Percentiles rank a stretch among this genome's conserved stretches.
These are phyloP conservation scores for Ooceraea biroi DNA, from an alignment of 1,140 invertebrate genomes.

Conservation along the genomic window DNA sequence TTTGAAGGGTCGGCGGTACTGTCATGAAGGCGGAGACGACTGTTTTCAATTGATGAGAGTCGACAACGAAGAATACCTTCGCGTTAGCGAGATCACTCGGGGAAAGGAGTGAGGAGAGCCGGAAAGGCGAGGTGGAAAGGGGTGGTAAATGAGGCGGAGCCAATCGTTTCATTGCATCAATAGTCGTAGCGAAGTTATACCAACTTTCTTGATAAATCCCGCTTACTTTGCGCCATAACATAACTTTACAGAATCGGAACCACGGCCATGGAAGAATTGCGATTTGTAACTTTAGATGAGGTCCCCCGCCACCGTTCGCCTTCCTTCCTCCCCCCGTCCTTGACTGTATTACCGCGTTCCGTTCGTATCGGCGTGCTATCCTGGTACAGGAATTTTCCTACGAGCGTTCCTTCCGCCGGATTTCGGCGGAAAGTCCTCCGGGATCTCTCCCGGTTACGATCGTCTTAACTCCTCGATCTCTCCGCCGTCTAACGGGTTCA, in stretches of 20 bases:
- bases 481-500: conserved; percentile 46
- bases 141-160: conserved; percentile 83
- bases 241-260: conserved; percentile 86
- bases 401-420: conserved; percentile 71
- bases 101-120: conserved; percentile 51
- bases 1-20: conserved; percentile 25
- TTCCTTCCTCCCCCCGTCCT: conserved; percentile 69
- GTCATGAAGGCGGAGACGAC: conserved; percentile 17
- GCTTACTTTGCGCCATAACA: conserved; percentile 86
- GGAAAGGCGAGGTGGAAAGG: conserved; percentile 53
- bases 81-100: conserved; percentile 50
- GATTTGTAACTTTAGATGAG: conserved; percentile 87
- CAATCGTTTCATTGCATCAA: conserved; percentile 87
- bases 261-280: conserved; percentile 86
- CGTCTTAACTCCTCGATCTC: conserved; percentile 63
- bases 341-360: conserved; percentile 79
- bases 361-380: conserved; percentile 68
- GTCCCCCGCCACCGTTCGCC: conserved; percentile 75
- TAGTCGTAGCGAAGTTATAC: conserved; percentile 85
- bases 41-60: conserved; percentile 60
- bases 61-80: conserved; percentile 72
- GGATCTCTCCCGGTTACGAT: conserved; percentile 63
- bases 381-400: conserved; percentile 75
- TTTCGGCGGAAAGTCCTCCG: conserved; percentile 69
- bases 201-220: conserved; percentile 87